These are phyloP conservation scores for Apis laboriosa DNA, from an alignment of 1,140 invertebrate species.

Conservation along the genomic window DNA sequence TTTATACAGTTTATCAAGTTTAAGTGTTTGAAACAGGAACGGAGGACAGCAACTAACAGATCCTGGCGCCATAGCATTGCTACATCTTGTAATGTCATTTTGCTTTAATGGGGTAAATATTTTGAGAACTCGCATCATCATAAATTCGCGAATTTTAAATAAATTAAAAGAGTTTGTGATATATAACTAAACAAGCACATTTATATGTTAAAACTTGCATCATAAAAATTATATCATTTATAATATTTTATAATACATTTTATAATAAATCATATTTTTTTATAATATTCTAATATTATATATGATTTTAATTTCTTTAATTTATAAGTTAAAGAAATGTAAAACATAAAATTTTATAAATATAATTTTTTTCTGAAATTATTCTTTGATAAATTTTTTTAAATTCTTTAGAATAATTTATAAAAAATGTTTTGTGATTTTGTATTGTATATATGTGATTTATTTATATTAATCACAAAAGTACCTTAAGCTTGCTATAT, in stretches of 20 bases:
- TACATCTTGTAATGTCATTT: conserved; percentile 79
- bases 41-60: conserved; percentile 80
- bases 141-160: conserved; percentile 46
- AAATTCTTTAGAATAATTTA: conserved; percentile 28
- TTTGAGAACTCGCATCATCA: conserved; percentile 66
- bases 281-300: conserved; percentile 14
- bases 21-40: conserved; percentile 80
- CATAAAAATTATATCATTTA: conserved; percentile 13
- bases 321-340: background rate
- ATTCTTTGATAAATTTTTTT: background rate
- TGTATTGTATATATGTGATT: conserved; percentile 10
- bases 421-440: background rate
- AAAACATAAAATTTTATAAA: background rate
- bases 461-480: conserved; percentile 22
- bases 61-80: conserved; percentile 79
- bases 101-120: conserved; percentile 81
- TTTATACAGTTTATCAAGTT: conserved; percentile 70
- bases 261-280: background rate
- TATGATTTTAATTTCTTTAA: background rate
- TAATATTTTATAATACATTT: background rate
- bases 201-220: conserved; percentile 16
- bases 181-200: conserved; percentile 35
- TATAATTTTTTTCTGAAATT: conserved; percentile 9
- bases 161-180: conserved; percentile 18
- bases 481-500: background rate